Evolutionary conservation across 1,140 invertebrate genomes (phyloP), one percentile per base, ranked within the genome.

Genomic region (Leptinotarsa texana): DNA sequence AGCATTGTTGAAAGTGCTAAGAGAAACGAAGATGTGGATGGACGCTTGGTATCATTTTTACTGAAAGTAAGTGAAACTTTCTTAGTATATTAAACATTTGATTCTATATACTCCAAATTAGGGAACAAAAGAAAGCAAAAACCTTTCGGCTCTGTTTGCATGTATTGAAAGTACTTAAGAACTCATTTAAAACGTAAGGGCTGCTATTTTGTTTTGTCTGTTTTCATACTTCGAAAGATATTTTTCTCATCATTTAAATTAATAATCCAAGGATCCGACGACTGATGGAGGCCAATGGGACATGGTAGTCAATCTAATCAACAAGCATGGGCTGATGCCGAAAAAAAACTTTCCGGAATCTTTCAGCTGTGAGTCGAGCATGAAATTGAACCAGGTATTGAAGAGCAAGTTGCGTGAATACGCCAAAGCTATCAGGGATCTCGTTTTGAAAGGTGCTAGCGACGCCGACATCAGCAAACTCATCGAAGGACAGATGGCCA

Each of bases 231-330:
- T 57, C 17, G 17, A 65, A 22, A 65, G 4, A 65, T 33, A 65
- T 65, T 22, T 15, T 24, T 65, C 4, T 65, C 4, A 33, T n/a
- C 13, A 62, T 62, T 2, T 17, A 17, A 62, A 62, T 62, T 8
- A 17, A 62, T 62, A 62, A 62, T 4, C 3, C 5, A 62, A 91
- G 83, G 92, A 95, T 82, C 94, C 95, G 22, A 90, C 91, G 27
- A 89, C 89, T 66, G 96, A 97, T 84, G 96, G 96, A 49, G 96
- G 96, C 0, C 95, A 97, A 84, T 97, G 95, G 95, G 93, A 96
- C 81, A 96, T 97, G 95, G 84, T 96, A 73, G 90, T 93, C 6
- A 96, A 96, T 86, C 84, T 97, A 17, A 90, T 97, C 75, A 93
- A 92, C 80, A 93, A 94, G 83, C 91, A 97, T 82, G 96, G 96